Conservation (phyloP, 2,113 vertebrate genomes). For the Crocuta crocuta region DNA sequence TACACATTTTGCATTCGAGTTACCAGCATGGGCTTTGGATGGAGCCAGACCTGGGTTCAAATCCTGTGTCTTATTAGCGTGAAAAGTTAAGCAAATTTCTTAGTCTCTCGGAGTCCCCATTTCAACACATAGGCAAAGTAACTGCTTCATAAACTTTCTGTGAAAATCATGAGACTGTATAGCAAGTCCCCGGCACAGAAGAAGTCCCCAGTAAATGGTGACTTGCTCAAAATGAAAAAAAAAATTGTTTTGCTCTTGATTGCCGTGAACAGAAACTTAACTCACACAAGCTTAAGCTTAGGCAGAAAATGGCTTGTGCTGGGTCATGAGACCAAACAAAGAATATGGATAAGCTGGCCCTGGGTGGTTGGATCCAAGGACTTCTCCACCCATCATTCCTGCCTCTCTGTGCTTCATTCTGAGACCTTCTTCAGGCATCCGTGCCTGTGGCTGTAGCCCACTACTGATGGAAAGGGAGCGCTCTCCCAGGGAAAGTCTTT, state of each 20-base stretch:
- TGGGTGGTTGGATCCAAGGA: background rate
- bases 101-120: background rate
- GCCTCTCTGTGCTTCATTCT: slow-evolving; percentile 2
- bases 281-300: background rate
- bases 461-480: background rate
- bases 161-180: background rate
- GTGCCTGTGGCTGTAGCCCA: background rate
- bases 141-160: background rate
- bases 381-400: background rate
- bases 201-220: background rate
- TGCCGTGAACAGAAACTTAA: background rate
- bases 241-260: slow-evolving; percentile 5
- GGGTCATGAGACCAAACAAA: background rate
- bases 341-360: background rate
- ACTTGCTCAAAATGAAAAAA: slow-evolving; percentile 29
- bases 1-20: background rate
- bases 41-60: background rate
- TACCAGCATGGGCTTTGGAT: background rate
- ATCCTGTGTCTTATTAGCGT: background rate
- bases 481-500: background rate
- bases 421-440: background rate
- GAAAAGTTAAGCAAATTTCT: background rate
- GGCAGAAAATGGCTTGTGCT: background rate
- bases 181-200: background rate
- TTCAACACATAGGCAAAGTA: background rate